Percentiles rank a stretch among this genome's conserved stretches.
These are phyloP conservation scores for Oxyscelio sp. DNA, from an alignment of 2,888 invertebrate species.

Conservation along the genomic window DNA sequence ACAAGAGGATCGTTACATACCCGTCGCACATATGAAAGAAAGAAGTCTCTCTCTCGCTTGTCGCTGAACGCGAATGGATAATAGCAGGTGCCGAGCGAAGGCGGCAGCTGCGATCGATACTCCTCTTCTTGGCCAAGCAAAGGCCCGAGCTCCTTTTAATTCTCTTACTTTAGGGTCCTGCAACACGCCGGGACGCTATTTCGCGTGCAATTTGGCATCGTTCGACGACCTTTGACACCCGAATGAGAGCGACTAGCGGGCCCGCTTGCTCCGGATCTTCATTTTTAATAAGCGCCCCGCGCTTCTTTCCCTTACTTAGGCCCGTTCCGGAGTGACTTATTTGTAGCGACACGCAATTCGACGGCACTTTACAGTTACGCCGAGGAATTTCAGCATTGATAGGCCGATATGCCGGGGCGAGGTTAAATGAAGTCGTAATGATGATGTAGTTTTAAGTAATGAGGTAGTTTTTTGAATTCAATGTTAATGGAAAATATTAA, in stretches of 20 bases:
- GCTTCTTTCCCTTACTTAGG: background rate
- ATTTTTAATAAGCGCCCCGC: conserved; percentile 14
- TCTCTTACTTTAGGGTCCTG: conserved; percentile 65
- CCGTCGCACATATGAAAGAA: conserved; percentile 78
- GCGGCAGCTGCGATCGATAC: conserved; percentile 87
- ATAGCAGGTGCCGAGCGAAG: conserved; percentile 87
- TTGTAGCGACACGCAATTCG: background rate
- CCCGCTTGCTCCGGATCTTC: conserved; percentile 4
- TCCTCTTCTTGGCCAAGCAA: too few relatives aligned
- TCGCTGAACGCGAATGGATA: conserved; percentile 84
- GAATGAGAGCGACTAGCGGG: conserved; percentile 46
- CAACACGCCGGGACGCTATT: background rate
- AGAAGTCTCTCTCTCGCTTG: conserved; percentile 75
- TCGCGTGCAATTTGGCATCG: conserved; percentile 38
- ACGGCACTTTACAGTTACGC: conserved; percentile 23
- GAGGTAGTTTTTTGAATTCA: conserved; percentile 2
- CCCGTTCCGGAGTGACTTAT: too few relatives aligned
- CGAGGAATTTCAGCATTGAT: conserved; percentile 1
- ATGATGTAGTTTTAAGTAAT: conserved; percentile 18
- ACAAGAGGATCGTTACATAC: conserved; percentile 62
- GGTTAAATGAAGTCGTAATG: conserved; percentile 5
- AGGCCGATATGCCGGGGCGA: background rate
- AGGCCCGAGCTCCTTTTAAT: conserved; percentile 82
- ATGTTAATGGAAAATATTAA: too few relatives aligned
- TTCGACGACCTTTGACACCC: conserved; percentile 60